Evolutionary conservation across 2,888 invertebrate species (phyloP), one percentile per base, ranked within the genome.

Genomic region (Mactromeris polynyma): DNA sequence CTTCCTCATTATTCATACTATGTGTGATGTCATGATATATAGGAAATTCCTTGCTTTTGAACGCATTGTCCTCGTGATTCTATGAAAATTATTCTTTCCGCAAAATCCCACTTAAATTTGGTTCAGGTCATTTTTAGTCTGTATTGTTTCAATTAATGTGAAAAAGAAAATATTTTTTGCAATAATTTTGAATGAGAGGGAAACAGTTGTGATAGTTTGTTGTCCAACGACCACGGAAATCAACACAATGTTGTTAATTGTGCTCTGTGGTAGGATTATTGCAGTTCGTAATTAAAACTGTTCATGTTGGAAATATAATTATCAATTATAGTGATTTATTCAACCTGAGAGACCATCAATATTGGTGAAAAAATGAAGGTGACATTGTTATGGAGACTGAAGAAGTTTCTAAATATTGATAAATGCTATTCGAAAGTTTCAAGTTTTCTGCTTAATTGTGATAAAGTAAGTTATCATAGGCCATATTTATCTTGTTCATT

Each of bases 341-440:
- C 26, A 11, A 6, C 58, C 26, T 6, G 58, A 26, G 58, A 26
- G 58, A 26, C 58, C 9, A 9, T n/a, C 1, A 7, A n/a, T 26
- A 9, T 64, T 64, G 26, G 26, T 26, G 21, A 26, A 21, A 58
- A 1, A 7, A 64, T 64, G 73, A 73, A 36, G 26, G 3, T 33
- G 73, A 17, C 2, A 1, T 36, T 73, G 73, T 73, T 36, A 9
- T 19, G 73, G 31, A 73, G 36, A 73, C 19, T 73, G 36, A 73
- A 73, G 19, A 73, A 36, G 19, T 33, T 73, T 2, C 19, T 73
- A 9, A 73, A 73, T 33, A 36, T 73, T 73, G 36, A 73, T 73
- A 73, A 36, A 73, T 73, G 36, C 19, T 36, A 33, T 73, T 73
- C 73, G 11, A 73, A 73, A 73, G 26, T 73, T 73, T 36, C 73